Conservation (phyloP, 2,797 vertebrate species). For the Pangasius krempfi region DNA sequence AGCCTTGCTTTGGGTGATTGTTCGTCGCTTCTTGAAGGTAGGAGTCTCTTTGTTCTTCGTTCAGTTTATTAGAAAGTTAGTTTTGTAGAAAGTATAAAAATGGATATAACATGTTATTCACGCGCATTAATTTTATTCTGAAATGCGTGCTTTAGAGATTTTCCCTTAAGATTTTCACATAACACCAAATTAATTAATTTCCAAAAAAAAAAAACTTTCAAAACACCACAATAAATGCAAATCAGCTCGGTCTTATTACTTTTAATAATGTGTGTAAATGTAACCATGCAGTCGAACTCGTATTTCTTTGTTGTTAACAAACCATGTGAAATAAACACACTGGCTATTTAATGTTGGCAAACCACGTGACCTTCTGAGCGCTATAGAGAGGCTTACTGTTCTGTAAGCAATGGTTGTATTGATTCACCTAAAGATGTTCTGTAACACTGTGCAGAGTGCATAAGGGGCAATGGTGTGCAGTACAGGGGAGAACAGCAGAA, state of each 20-base stretch:
- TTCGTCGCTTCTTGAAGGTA: constrained; percentile 68
- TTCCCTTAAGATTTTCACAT: neutral
- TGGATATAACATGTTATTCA: neutral
- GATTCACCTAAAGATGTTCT: neutral
- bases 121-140: neutral
- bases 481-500: constrained; percentile 17
- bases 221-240: neutral
- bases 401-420: neutral
- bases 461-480: neutral
- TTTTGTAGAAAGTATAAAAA: neutral
- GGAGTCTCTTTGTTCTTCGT: constrained; percentile 27
- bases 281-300: neutral
- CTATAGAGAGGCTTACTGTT: neutral
- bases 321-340: neutral
- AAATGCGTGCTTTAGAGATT: neutral
- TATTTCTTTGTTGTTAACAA: neutral
- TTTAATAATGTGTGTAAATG: neutral
- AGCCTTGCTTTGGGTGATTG: constrained; percentile 59
- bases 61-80: neutral
- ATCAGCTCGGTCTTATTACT: too few species aligned
- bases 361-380: constrained; percentile 1
- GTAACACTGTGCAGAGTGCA: constrained; percentile 4
- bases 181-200: neutral
- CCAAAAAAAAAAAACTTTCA: neutral
- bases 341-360: neutral